These are phyloP conservation scores for Centropyge bicolor DNA, from an alignment of 2,797 vertebrate species.

Conservation along the genomic window DNA sequence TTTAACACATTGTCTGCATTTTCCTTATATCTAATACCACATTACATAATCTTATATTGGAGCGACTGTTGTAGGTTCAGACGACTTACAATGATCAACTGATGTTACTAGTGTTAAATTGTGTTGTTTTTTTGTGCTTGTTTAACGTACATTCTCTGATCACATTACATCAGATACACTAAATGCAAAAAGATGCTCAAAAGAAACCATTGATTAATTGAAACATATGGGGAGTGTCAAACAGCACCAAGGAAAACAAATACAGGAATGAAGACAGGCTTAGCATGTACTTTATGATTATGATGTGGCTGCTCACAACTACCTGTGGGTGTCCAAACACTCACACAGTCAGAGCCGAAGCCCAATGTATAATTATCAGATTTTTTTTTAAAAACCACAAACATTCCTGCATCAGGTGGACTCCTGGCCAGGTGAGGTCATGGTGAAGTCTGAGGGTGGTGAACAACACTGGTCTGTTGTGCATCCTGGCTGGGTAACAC, in stretches of 20 bases:
- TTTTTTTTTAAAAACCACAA: neutral
- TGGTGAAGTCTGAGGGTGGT: conserved; percentile 24
- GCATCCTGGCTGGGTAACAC: conserved; percentile 3
- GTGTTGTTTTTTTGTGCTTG: neutral
- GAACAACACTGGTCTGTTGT: conserved; percentile 50
- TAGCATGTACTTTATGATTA: neutral
- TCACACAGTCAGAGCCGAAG: neutral
- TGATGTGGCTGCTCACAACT: neutral
- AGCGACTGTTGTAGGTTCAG: neutral
- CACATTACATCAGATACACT: neutral
- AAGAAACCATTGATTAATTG: neutral
- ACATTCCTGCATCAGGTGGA: neutral
- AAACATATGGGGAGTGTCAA: neutral
- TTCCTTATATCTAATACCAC: neutral
- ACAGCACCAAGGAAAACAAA: neutral
- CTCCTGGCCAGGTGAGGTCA: conserved; percentile 8
- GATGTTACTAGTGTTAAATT: neutral
- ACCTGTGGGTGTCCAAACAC: neutral
- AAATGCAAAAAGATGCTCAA: neutral
- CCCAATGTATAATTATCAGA: neutral
- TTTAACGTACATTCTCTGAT: neutral
- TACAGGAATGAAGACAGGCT: neutral
- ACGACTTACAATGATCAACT: neutral
- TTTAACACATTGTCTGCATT: neutral
- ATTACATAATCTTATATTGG: neutral